These are phyloP conservation scores for Brachymystax lenok DNA, from an alignment of 2,797 vertebrate species.

Conservation along the genomic window DNA sequence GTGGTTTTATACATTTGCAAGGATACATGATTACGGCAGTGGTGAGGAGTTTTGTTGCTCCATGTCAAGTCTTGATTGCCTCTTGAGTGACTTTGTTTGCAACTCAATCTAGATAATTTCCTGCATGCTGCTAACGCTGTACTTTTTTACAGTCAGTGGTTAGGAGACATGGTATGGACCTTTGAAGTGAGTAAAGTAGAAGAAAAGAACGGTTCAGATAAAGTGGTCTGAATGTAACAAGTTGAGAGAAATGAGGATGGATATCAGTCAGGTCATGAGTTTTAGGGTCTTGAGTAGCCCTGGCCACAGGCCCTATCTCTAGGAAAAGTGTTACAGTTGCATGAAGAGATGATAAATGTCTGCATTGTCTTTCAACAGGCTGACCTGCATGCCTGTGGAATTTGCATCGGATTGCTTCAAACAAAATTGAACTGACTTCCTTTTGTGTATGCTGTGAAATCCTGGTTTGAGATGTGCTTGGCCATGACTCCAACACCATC, in stretches of 20 bases:
- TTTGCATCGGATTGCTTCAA: background rate
- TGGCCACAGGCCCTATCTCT: background rate
- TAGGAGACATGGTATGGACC: conserved; percentile 14
- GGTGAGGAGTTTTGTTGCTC: conserved; percentile 11
- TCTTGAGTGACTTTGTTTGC: conserved; percentile 6
- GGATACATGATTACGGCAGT: conserved; percentile 10
- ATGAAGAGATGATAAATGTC: background rate
- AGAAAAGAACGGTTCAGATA: background rate
- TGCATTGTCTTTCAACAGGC: background rate
- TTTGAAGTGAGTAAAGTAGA: conserved; percentile 21
- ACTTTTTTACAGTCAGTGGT: conserved; percentile 11
- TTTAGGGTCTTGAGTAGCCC: background rate
- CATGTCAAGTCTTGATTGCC: conserved; percentile 7
- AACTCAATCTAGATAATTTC: conserved; percentile 23
- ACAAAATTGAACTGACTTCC: background rate
- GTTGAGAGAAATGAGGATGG: conserved; percentile 1
- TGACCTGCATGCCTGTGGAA: conserved; percentile 5
- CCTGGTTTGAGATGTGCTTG: background rate
- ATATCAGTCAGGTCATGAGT: conserved; percentile 15
- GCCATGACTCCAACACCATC: too few species aligned
- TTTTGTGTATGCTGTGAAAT: conserved; percentile 2
- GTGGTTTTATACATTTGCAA: conserved; percentile 25
- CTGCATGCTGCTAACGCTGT: conserved; percentile 10
- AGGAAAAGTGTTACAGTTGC: background rate
- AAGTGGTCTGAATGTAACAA: conserved; percentile 12